A percentile compares a stretch with the other conserved stretches of the same genome.
Conservation (phyloP, 2,888 invertebrate genomes). For the Lycaena phlaeas region DNA sequence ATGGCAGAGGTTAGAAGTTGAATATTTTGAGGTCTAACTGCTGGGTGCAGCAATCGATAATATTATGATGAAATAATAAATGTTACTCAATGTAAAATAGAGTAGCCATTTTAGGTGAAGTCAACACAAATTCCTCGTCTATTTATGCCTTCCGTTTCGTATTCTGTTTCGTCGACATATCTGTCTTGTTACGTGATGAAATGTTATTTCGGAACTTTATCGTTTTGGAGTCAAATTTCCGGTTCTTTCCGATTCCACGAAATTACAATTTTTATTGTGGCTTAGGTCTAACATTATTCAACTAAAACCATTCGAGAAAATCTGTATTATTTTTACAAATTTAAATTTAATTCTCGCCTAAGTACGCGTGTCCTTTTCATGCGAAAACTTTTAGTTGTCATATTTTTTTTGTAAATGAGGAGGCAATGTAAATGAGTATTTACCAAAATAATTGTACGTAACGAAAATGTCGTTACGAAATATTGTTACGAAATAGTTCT, state of each 20-base stretch:
- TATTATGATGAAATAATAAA: too few species aligned
- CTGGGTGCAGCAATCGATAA: too few species aligned
- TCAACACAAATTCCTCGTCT: neutral
- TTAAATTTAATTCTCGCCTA: neutral
- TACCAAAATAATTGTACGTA: too few species aligned
- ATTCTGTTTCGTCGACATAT: conserved; percentile 7
- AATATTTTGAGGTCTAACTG: too few species aligned
- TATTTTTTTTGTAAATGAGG: too few species aligned
- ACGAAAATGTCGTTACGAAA: too few species aligned
- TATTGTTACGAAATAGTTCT: too few species aligned
- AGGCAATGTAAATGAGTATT: too few species aligned
- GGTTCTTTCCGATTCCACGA: neutral
- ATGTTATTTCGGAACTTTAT: conserved; percentile 10
- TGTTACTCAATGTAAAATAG: too few species aligned
- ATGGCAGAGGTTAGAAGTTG: too few species aligned
- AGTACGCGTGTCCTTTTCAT: neutral
- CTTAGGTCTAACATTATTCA: neutral
- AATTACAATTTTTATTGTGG: neutral
- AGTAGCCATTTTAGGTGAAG: neutral
- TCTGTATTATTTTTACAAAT: neutral
- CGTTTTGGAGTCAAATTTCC: neutral
- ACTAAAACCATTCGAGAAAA: neutral
- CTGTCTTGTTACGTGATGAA: conserved; percentile 11
- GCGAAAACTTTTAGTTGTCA: neutral
- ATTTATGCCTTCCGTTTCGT: conserved; percentile 12